phyloP scores from a whole-genome alignment of 2,888 invertebrate genomes.

The Ochropacha duplaris region DNA sequence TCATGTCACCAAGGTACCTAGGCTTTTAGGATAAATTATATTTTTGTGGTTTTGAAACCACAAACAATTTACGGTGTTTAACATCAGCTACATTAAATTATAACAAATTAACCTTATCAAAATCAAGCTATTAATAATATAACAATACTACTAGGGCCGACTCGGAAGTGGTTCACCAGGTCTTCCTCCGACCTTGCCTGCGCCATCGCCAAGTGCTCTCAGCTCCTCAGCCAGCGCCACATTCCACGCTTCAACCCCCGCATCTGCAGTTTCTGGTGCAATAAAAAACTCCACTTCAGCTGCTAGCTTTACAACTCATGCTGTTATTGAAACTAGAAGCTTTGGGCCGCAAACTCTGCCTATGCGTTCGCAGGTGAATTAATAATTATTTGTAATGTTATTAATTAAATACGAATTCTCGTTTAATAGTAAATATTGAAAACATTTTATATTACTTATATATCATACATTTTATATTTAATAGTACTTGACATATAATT shows the following conservation, averaged over 20 bases:
- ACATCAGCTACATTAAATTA: too few species aligned
- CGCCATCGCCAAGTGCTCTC: slow-evolving; percentile 86
- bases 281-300: slow-evolving; percentile 83
- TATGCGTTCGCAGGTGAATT: slow-evolving; percentile 71
- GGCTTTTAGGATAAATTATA: too few species aligned
- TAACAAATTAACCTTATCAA: too few species aligned
- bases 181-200: slow-evolving; percentile 88
- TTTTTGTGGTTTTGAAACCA: too few species aligned
- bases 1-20: slow-evolving; percentile 73
- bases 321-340: slow-evolving; percentile 74
- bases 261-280: slow-evolving; percentile 58
- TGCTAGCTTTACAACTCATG: slow-evolving; percentile 81
- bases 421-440: too few species aligned
- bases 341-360: slow-evolving; percentile 78
- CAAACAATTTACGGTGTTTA: too few species aligned
- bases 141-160: slow-evolving; percentile 55
- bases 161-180: slow-evolving; percentile 81
- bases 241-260: slow-evolving; percentile 73
- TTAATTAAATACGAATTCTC: too few species aligned
- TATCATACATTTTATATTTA: not conserved
- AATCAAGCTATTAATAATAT: too few species aligned
- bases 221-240: slow-evolving; percentile 86
- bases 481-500: not conserved
- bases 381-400: not conserved
- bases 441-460: too few species aligned